Evolutionary conservation across 2,113 vertebrate genomes (phyloP), one percentile per base, ranked within the genome.

Genomic region (Pseudorasbora parva): DNA sequence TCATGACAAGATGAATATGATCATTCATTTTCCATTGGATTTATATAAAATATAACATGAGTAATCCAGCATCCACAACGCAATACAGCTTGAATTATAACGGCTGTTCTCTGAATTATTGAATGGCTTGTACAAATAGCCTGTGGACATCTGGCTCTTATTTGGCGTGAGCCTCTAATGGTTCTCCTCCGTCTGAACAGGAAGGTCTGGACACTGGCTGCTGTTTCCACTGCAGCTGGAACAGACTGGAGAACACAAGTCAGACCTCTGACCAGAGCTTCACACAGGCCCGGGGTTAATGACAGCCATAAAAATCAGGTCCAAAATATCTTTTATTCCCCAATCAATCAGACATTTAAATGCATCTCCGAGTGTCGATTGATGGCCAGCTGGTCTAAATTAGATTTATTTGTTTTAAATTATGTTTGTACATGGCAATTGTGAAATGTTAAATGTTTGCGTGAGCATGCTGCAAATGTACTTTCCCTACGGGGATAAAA

Each of bases 81-180:
- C 88, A 87, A 87, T 87, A 88, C 82, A 79, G 74, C 64, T 86
- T 90, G 86, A 90, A 82, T 89, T 89, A 88, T 88, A 89, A 85
- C 14, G 79, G 81, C 85, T 85, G 85, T 79, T 75, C 60, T 84
- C 41, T 90, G 86, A 90, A 84, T 88, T 88, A 90, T 90, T 88
- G 87, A 84, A 87, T 86, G 85, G 78, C 59, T 56, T 84, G 84
- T 87, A 82, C 87, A 88, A 89, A 88, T 85, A 88, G 85, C 88
- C 86, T 82, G n/a, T 81, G 84, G 78, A 90, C 89, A 90, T 90
- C 89, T 90, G 88, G 86, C 85, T 88, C 80, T 87, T 62, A 88
- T 90, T 89, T 83, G 84, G 86, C 81, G 81, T 74, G 83, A 87
- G 81, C 81, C 51, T 73, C 88, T 89, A 90, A 90, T 84, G 86